phyloP scores from a whole-genome alignment of 2,797 vertebrate species.

The Lagorchestes hirsutus region DNA sequence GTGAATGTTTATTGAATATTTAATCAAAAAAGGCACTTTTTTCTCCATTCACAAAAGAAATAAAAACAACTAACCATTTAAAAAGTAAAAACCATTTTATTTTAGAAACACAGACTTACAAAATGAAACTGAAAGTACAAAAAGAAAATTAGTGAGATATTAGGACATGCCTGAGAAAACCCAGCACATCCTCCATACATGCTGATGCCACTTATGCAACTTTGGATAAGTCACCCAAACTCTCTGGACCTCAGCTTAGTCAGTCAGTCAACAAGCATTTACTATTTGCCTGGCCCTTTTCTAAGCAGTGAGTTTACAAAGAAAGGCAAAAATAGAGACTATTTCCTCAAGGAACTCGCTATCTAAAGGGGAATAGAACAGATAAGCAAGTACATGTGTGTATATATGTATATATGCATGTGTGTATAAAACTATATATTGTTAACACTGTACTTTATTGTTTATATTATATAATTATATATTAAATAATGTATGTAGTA shows the following conservation, averaged over 20 bases:
- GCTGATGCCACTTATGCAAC: neutral
- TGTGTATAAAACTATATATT: neutral
- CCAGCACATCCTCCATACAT: neutral
- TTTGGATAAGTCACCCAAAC: neutral
- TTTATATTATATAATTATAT: neutral
- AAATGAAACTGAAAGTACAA: neutral
- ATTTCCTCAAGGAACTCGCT: neutral
- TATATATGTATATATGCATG: neutral
- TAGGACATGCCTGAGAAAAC: neutral
- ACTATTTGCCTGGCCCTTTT: neutral
- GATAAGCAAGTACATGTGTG: neutral
- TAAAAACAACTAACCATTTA: neutral
- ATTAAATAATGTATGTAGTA: neutral
- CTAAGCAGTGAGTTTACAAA: neutral
- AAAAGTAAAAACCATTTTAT: neutral
- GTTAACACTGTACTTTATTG: neutral
- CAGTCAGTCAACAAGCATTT: neutral
- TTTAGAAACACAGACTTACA: neutral
- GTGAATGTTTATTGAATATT: neutral
- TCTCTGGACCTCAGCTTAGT: neutral
- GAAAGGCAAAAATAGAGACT: neutral
- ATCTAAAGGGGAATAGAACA: neutral
- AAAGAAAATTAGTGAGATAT: neutral
- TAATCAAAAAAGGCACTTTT: neutral
- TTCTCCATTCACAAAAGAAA: neutral